phyloP scores from a whole-genome alignment of 1,140 invertebrate species.

The Proctacanthus coquilletti region DNA sequence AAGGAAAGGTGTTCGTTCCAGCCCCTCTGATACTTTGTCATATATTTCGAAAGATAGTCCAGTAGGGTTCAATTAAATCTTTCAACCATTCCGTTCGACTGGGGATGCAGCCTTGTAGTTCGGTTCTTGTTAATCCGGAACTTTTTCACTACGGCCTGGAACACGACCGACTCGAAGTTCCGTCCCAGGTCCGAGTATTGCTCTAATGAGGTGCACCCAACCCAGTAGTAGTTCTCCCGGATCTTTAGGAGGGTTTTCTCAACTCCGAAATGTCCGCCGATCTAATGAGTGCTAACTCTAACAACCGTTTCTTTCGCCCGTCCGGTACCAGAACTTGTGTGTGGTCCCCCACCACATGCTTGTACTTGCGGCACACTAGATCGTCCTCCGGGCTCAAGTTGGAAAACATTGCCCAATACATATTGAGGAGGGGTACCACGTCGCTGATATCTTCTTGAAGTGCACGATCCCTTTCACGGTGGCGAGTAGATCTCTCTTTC shows the following conservation, averaged over 20 bases:
- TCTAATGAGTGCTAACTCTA: conserved; percentile 6
- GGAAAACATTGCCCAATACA: conserved; percentile 11
- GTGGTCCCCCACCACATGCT: too few species aligned
- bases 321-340: too few species aligned
- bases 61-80: conserved; percentile 16
- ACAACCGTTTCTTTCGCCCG: not conserved
- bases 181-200: conserved; percentile 24
- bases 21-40: conserved; percentile 10
- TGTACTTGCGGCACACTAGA: too few species aligned
- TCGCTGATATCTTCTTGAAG: conserved; percentile 12
- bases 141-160: too few species aligned
- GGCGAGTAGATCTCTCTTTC: conserved; percentile 12
- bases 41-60: conserved; percentile 11
- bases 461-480: conserved; percentile 12
- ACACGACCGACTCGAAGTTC: conserved; percentile 18
- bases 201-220: conserved; percentile 13
- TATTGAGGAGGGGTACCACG: too few species aligned
- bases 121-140: conserved; percentile 16
- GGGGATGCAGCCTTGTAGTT: conserved; percentile 19
- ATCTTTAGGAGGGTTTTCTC: conserved; percentile 8
- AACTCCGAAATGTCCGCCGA: conserved; percentile 9
- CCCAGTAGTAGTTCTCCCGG: conserved; percentile 11
- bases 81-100: conserved; percentile 30
- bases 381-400: too few species aligned
- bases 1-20: too few species aligned